Evolutionary conservation across 2,797 vertebrate genomes (phyloP), one percentile per base, ranked within the genome.

Genomic region (Sciurus carolinensis): DNA sequence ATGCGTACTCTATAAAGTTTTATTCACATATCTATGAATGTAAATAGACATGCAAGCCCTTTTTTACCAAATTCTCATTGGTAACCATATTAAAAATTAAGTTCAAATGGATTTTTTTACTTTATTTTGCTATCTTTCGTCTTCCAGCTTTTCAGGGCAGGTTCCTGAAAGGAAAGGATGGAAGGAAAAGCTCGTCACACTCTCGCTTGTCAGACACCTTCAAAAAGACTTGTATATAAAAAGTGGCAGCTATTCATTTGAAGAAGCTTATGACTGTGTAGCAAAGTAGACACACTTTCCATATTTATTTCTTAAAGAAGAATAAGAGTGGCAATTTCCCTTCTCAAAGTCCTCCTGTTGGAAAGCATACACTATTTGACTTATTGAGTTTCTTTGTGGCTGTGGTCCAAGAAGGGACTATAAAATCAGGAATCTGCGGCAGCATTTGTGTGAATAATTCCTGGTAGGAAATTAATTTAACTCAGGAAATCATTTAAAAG

Each of bases 81-180:
- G 7, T 39, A 81, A 44, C 52, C 42, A 14, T 59, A 79, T 84
- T 82, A 94, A 77, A 88, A 94, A 88, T 76, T 69, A 93, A 82
- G 8, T 72, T 81, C 18, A 71, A 20, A 10, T 62, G 83, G 7
- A n/a, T 64, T 67, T 82, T 82, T 86, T 36, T n/a, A 88, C 5
- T 64, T 54, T 44, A 39, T 71, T 26, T 94, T 47, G 3, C 5
- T 85, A 20, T 47, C 47, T 87, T 76, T 15, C 66, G n/a, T 69
- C 72, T 81, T 5, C 57, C 14, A 44, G 10, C 5, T 28, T 69
- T 54, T 77, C n/a, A 36, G 3, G 47, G 8, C 17, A 36, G 30
- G 26, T 69, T 84, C 17, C 33, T 73, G 3, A 82, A 89, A 81
- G 44, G 42, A 77, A 81, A 79, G 9, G 24, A 33, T 28, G 14